A percentile compares a stretch with the other conserved stretches of the same genome.
Evolutionary conservation across 2,888 invertebrate species (phyloP).

Genomic region (Lamproptera curius): DNA sequence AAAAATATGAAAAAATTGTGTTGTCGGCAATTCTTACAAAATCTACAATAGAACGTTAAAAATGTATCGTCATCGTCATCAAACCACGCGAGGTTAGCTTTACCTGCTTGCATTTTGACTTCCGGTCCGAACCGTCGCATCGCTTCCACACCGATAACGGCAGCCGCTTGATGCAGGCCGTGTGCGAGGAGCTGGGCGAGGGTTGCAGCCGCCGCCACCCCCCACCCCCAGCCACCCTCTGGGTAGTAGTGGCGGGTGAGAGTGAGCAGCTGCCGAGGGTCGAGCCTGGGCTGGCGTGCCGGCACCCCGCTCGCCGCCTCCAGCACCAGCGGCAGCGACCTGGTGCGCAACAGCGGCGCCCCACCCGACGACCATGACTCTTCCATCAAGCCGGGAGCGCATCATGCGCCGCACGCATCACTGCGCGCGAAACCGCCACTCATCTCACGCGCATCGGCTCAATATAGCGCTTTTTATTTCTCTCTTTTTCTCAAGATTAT

Average conservation of each 20-base stretch:
- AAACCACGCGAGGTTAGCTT: conserved; percentile 1
- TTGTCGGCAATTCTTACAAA: too few species aligned
- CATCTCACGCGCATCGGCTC: conserved; percentile 53
- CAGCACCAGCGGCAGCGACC: conserved; percentile 82
- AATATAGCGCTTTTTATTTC: conserved; percentile 1
- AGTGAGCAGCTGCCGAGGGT: conserved; percentile 80
- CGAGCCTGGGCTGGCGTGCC: conserved; percentile 67
- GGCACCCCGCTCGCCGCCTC: conserved; percentile 71
- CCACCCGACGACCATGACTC: conserved; percentile 77
- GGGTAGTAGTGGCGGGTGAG: conserved; percentile 91
- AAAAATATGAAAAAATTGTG: too few species aligned
- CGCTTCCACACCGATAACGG: conserved; percentile 78
- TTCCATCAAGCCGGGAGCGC: conserved; percentile 73
- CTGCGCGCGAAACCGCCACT: conserved; percentile 52
- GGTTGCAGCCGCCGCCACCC: conserved; percentile 84
- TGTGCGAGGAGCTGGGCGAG: conserved; percentile 86
- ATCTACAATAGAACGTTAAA: too few species aligned
- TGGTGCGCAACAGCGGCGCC: conserved; percentile 81
- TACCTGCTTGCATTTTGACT: conserved; percentile 82
- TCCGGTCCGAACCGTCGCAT: conserved; percentile 79
- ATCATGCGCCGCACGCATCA: conserved; percentile 66
- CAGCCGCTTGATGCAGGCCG: conserved; percentile 84
- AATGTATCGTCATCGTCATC: too few species aligned
- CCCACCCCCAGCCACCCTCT: conserved; percentile 94
- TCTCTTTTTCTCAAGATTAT: conserved; percentile 1